These are phyloP conservation scores for Danio kyathit DNA, from an alignment of 2,797 vertebrate genomes.

Conservation along the genomic window DNA sequence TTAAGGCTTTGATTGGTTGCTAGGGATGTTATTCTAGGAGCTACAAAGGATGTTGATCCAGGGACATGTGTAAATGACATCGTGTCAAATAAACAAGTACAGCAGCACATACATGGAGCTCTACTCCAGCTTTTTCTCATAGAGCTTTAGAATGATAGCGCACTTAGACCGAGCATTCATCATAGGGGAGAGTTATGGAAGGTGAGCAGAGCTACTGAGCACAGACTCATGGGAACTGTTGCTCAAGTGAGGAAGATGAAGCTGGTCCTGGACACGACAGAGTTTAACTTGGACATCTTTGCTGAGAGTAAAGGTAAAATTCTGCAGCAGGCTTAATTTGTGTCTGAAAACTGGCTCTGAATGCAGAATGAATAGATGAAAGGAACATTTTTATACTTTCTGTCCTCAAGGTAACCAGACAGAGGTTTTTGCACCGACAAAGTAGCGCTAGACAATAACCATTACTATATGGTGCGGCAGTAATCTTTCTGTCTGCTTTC, in stretches of 20 bases:
- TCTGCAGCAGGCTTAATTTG: slow-evolving; percentile 42
- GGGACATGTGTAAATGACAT: slow-evolving; percentile 4
- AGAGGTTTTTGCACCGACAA: slow-evolving; percentile 12
- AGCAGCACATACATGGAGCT: neutral
- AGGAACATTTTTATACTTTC: slow-evolving; percentile 45
- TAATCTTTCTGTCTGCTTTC: slow-evolving; percentile 56
- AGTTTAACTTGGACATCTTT: slow-evolving; percentile 56
- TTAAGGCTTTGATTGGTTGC: slow-evolving; percentile 15
- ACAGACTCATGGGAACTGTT: slow-evolving; percentile 46
- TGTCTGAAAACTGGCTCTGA: slow-evolving; percentile 51
- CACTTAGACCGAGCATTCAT: slow-evolving; percentile 20
- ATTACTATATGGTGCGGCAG: slow-evolving; percentile 43
- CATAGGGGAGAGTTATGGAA: slow-evolving; percentile 31
- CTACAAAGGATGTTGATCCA: slow-evolving; percentile 33
- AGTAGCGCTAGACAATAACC: slow-evolving; percentile 43
- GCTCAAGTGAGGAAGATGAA: slow-evolving; percentile 40
- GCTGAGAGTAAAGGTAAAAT: slow-evolving; percentile 49
- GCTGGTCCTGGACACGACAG: slow-evolving; percentile 39
- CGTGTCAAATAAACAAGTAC: neutral
- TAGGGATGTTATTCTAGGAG: slow-evolving; percentile 19
- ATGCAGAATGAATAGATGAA: slow-evolving; percentile 34
- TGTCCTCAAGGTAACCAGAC: slow-evolving; percentile 40
- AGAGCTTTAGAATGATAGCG: slow-evolving; percentile 17
- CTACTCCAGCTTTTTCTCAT: slow-evolving; percentile 24
- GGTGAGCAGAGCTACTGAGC: slow-evolving; percentile 50